Evolutionary conservation across 2,113 vertebrate species (phyloP).

Genomic region (Odocoileus virginianus): DNA sequence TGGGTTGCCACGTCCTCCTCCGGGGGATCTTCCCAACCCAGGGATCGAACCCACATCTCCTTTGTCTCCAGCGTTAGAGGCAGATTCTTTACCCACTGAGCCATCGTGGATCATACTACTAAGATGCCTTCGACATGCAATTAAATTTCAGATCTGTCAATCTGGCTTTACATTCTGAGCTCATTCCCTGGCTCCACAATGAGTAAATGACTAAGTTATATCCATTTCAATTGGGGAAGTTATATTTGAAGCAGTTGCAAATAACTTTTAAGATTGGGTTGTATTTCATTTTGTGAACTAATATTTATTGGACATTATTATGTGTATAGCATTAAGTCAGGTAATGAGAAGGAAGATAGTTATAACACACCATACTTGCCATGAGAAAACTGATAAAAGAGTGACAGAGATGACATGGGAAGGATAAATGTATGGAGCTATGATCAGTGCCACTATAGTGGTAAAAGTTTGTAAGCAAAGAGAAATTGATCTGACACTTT

Average conservation of each 20-base stretch:
- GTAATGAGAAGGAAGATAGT: background rate
- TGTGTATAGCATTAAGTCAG: background rate
- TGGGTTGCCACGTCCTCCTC: background rate
- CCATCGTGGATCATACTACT: background rate
- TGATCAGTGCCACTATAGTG: rapidly evolving
- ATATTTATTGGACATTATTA: background rate
- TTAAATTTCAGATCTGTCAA: background rate
- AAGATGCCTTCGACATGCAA: background rate
- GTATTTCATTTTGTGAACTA: background rate
- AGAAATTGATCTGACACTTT: background rate
- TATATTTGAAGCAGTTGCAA: background rate
- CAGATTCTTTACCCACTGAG: background rate
- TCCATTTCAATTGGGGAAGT: background rate
- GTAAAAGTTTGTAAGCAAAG: background rate
- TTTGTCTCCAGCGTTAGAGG: background rate
- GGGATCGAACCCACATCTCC: background rate
- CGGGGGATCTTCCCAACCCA: background rate
- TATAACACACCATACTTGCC: background rate
- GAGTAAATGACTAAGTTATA: background rate
- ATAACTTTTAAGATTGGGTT: background rate
- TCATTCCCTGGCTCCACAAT: background rate
- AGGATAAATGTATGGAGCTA: background rate
- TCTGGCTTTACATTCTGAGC: background rate
- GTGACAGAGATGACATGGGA: background rate
- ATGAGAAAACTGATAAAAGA: background rate